Base-by-base conservation (phyloP, 2,888 invertebrate genomes). In the Strigamia crassipes region DNA sequence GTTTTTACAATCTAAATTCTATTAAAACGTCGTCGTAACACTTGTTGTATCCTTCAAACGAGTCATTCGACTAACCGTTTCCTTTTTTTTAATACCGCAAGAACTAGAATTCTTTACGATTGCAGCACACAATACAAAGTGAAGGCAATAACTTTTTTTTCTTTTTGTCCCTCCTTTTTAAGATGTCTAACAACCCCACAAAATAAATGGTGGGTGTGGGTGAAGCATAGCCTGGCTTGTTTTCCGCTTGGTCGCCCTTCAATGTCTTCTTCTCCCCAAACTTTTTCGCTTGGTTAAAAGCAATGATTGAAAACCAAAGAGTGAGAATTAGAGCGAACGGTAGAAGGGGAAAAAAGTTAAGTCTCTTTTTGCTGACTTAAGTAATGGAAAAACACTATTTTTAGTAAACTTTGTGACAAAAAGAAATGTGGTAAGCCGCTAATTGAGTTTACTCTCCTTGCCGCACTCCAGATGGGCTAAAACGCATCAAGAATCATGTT, bases 231-330 rank as follows among this genome's bases (percentile, higher is more conserved):
- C 31, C 73, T 12, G 73, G 73, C 73, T 73, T 73, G 73, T 73
- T 73, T 73, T 73, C 73, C 31, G 73, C 73, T 73, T 73, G 73
- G 73, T 73, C 73, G 73, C 73, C 73, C 73, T 73, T 73, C 73
- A 73, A 73, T 73, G 73, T 73, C 73, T 73, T 73, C 23, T 73
- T 73, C 73, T 73, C 73, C 73, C 73, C 73, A 73, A 73, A 73
- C 73, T 73, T 73, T 73, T 73, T 73, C 73, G 73, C 73, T 73
- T 73, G 73, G 73, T 73, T 73, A 73, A 27, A 73, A 73, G 73
- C 73, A 73, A 73, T 73, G 73, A 73, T 73, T 73, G 73, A 73
- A 73, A 73, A 73, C 73, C 73, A 73, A 73, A 73, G 27, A 73
- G 73, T 73, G 31, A 73, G 31, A 73, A 73, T 56, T 56, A 56